phyloP scores from a whole-genome alignment of 2,113 vertebrate genomes.

The Macquaria australasica region DNA sequence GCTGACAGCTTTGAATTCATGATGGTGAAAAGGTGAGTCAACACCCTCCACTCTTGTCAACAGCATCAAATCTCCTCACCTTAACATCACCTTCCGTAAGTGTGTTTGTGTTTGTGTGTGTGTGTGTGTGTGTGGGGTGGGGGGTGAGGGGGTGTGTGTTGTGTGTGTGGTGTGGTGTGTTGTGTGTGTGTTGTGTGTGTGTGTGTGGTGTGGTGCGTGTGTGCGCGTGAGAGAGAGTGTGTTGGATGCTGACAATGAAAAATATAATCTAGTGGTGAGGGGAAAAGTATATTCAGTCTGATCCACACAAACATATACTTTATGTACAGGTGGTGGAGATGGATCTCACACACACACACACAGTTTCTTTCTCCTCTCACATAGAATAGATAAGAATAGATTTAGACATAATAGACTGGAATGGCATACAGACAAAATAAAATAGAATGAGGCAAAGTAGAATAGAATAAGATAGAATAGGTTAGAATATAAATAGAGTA shows the following conservation, averaged over 20 bases:
- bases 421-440: not conserved
- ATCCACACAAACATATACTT: slow-evolving; percentile 4
- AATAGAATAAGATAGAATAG: not conserved
- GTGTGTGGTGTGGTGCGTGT: too few species aligned
- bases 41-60: slow-evolving; percentile 53
- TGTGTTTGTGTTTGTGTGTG: not conserved
- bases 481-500: not conserved
- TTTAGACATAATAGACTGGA: too few species aligned
- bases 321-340: not conserved
- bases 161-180: too few species aligned
- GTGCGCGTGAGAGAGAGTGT: not conserved
- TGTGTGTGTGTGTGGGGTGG: too few species aligned
- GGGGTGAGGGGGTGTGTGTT: too few species aligned
- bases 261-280: slow-evolving; percentile 4
- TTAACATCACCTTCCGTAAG: slow-evolving; percentile 6
- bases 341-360: not conserved
- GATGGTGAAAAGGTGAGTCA: slow-evolving; percentile 51
- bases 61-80: slow-evolving; percentile 37
- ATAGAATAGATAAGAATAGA: not conserved
- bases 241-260: not conserved
- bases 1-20: slow-evolving; percentile 54
- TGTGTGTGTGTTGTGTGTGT: too few species aligned
- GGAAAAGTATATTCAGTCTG: not conserved
- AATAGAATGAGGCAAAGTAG: not conserved
- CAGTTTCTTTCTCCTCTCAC: not conserved